Base-by-base conservation (phyloP, 1,140 invertebrate genomes). In the Pachyrhynchus sulphureomaculatus region DNA sequence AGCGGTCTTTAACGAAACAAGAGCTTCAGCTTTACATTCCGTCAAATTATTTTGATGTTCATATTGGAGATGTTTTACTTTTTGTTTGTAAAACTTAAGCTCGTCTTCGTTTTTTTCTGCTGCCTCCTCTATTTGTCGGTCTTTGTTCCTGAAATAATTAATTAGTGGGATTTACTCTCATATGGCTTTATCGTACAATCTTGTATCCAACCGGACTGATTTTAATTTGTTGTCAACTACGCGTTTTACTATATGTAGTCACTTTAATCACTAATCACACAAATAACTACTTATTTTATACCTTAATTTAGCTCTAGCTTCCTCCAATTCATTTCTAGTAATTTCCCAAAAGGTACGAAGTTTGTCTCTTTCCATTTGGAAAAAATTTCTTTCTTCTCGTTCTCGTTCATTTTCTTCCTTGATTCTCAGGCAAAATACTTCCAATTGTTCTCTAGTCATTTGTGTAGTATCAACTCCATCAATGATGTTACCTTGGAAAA, bases 341-440 rank as follows among this genome's bases (percentile, higher is more conserved):
- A 94, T 91, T 76, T 97, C 93, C 94, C 94, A 97, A 77, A 96
- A 96, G 23, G 91, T 93, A 62, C 92, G 84, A 12, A 97, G 85
- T 79, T 96, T 96, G 75, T 98, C 95, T 67, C 95, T 82, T 78
- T 98, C 95, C 47, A 97, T 75, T 79, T 97, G 95, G 69, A 97
- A 96, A 73, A 91, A 96, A 76, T 97, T 97, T 65, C 95, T 80
- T 76, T 98, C 94, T 77, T 97, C 94, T 67, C 94, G 82, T 78
- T 97, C 95, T 39, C 92, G 84, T 71, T 97, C 94, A 72, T 96
- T 81, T 79, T 97, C 93, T 68, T 95, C 91, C 70, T 92, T 86
- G n/a, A 97, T 86, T 69, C 88, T 85, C 21, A 89, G 79, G 6
- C 92, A 87, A 73, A 96, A 95, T 53, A 89, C 86, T 77, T 96